Evolutionary conservation across 2,888 invertebrate species (phyloP).

Genomic region (Epinotia ramella): DNA sequence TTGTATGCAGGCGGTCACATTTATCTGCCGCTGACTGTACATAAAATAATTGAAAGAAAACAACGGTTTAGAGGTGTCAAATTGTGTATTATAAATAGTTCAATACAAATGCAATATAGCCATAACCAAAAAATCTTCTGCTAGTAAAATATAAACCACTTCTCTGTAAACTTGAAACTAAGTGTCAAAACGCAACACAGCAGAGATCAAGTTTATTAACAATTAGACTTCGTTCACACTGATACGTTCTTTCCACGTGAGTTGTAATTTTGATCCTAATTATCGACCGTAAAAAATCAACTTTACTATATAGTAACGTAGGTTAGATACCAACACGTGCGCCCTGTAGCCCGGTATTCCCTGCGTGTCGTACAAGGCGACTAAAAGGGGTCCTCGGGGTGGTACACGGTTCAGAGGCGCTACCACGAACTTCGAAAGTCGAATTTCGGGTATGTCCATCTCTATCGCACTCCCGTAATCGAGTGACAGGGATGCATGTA

Average conservation of each 20-base stretch:
- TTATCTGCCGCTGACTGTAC: neutral
- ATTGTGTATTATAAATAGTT: constrained; percentile 41
- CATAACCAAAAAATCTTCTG: constrained; percentile 36
- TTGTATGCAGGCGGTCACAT: no score
- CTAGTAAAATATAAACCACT: constrained; percentile 31
- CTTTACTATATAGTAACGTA: neutral
- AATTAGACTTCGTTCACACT: neutral
- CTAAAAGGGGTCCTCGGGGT: no score
- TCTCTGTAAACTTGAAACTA: constrained; percentile 29
- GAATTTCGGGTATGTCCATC: no score
- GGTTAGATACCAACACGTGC: no score
- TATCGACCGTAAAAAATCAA: neutral
- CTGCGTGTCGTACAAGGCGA: no score
- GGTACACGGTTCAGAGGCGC: no score
- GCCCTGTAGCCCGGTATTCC: no score
- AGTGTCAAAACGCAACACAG: constrained; percentile 24
- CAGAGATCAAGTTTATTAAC: constrained; percentile 24
- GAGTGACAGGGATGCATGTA: no score
- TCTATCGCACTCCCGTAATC: no score
- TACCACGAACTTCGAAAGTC: no score
- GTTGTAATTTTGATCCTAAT: neutral
- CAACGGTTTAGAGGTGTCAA: constrained; percentile 20
- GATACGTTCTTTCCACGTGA: constrained; percentile 4
- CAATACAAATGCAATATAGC: constrained; percentile 40
- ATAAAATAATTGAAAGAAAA: constrained; percentile 12